phyloP scores from a whole-genome alignment of 2,888 invertebrate genomes.

The Caenorhabditis virilis region DNA sequence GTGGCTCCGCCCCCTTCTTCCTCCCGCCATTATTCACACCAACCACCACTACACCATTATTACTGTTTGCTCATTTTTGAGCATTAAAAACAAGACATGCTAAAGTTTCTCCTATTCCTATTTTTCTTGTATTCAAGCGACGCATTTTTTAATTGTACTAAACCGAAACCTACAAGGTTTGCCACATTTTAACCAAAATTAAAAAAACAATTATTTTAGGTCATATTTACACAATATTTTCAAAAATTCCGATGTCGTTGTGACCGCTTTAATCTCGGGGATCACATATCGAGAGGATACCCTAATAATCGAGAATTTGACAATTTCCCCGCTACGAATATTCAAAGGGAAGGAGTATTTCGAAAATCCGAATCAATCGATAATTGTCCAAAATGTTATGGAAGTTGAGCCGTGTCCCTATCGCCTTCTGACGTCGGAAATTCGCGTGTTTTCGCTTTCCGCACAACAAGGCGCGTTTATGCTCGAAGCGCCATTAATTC shows the following conservation, averaged over 20 bases:
- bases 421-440: conserved; percentile 22
- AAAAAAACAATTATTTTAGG: neutral
- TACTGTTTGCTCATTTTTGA: too few species aligned
- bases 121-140: neutral
- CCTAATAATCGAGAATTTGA: conserved; percentile 20
- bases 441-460: conserved; percentile 28
- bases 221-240: conserved; percentile 30
- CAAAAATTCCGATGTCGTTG: conserved; percentile 20
- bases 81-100: too few species aligned
- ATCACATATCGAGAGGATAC: conserved; percentile 15
- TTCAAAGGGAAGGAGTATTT: conserved; percentile 39
- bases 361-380: conserved; percentile 5
- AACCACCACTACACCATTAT: too few species aligned
- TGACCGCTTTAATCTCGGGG: conserved; percentile 13
- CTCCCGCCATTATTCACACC: too few species aligned
- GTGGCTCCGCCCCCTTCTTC: too few species aligned
- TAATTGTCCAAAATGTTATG: conserved; percentile 12
- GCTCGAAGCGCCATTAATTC: conserved; percentile 35
- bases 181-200: neutral
- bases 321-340: conserved; percentile 18
- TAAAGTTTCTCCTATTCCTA: neutral
- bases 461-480: conserved; percentile 27
- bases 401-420: conserved; percentile 27
- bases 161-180: conserved; percentile 5
- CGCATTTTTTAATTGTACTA: conserved; percentile 4